These are phyloP conservation scores for Leptura quadrifasciata DNA, from an alignment of 2,888 invertebrate species.

Conservation along the genomic window DNA sequence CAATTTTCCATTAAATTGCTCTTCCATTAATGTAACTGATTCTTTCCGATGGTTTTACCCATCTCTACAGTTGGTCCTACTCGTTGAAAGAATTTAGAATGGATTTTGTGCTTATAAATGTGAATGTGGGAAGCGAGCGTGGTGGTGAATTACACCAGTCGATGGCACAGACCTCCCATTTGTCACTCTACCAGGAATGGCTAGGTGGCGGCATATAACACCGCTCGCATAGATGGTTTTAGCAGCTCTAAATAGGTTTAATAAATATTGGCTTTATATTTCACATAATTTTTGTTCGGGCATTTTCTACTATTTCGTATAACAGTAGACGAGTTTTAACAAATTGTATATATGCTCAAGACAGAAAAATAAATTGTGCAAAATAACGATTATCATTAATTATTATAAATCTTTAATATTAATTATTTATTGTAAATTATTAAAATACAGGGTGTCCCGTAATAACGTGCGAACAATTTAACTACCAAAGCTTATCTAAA, in stretches of 20 bases:
- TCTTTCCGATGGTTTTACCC: conserved; percentile 13
- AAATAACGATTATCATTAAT: too few species aligned
- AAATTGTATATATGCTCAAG: too few species aligned
- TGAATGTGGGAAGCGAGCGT: conserved; percentile 15
- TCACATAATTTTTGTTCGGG: background rate
- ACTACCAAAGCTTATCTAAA: too few species aligned
- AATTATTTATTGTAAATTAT: too few species aligned
- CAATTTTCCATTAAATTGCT: background rate
- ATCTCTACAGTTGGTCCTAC: conserved; percentile 19
- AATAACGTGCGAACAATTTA: too few species aligned
- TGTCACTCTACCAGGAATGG: conserved; percentile 16
- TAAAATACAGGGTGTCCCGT: too few species aligned
- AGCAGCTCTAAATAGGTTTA: background rate
- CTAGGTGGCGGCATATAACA: background rate
- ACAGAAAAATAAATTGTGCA: too few species aligned
- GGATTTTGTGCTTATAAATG: conserved; percentile 16
- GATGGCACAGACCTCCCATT: conserved; percentile 17
- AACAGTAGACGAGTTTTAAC: too few species aligned
- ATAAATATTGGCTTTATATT: background rate
- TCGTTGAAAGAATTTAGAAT: conserved; percentile 2
- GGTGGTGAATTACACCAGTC: conserved; percentile 9
- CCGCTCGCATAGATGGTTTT: conserved; percentile 4
- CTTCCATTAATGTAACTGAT: background rate
- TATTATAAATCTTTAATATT: too few species aligned
- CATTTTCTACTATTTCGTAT: background rate